Conservation (phyloP, 2,888 invertebrate species). For the Pyrrhosoma nymphula region DNA sequence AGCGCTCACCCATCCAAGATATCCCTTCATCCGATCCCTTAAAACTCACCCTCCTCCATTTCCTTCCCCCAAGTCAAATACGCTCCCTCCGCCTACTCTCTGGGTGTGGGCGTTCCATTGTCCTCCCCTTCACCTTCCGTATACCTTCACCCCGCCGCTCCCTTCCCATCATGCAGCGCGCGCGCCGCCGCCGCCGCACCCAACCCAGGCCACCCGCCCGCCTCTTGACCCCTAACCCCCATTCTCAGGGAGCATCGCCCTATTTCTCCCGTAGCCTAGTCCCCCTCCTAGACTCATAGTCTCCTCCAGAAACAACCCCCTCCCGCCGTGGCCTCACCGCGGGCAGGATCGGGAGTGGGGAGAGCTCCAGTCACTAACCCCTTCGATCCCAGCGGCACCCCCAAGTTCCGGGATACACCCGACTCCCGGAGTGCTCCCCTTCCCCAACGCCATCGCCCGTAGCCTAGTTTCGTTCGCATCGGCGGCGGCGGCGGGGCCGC, state of each 20-base stretch:
- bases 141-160: neutral
- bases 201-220: neutral
- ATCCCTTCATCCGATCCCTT: neutral
- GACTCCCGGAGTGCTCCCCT: neutral
- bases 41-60: neutral
- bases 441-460: constrained; percentile 12
- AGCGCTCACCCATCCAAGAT: constrained; percentile 32
- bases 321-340: neutral
- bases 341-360: neutral
- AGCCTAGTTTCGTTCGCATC: constrained; percentile 19
- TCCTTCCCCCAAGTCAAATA: neutral
- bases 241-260: constrained; percentile 50
- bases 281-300: neutral
- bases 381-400: neutral
- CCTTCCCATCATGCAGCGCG: no score
- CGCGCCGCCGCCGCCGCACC: neutral
- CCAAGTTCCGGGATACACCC: constrained; percentile 4
- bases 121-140: neutral
- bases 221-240: constrained; percentile 35
- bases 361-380: constrained; percentile 13
- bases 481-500: neutral
- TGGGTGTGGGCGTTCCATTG: neutral
- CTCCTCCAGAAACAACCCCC: neutral
- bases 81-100: neutral
- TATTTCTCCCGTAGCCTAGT: constrained; percentile 51